Conservation (phyloP, 2,113 vertebrate genomes). For the Mesembrinibis cayennensis region DNA sequence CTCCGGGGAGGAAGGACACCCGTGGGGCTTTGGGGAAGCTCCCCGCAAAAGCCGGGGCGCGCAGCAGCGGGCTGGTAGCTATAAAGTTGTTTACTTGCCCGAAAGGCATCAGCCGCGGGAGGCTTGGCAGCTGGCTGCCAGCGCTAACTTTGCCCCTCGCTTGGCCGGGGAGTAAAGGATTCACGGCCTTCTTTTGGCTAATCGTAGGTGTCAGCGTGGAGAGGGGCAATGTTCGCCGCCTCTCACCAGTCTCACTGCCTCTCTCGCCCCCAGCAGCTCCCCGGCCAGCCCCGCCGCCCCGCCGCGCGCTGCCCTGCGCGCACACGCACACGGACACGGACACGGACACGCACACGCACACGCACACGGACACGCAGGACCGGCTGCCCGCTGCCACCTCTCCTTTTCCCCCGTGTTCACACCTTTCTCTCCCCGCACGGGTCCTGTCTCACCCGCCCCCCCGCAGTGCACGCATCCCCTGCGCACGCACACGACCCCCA, state of each 20-base stretch:
- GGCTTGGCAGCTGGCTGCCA: conserved; percentile 28
- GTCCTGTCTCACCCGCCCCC: not conserved
- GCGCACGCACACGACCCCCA: accelerated
- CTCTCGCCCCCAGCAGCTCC: not conserved
- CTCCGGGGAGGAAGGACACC: not conserved
- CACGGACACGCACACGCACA: accelerated
- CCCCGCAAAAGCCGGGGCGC: not conserved
- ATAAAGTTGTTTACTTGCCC: conserved; percentile 30
- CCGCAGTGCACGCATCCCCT: not conserved
- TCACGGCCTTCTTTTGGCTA: conserved; percentile 56
- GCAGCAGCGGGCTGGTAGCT: not conserved
- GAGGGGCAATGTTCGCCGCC: conserved; percentile 55
- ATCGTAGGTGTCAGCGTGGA: conserved; percentile 70
- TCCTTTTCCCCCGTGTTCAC: not conserved
- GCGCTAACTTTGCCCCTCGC: conserved; percentile 19
- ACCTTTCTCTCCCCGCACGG: not conserved
- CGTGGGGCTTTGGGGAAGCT: not conserved
- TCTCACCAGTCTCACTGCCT: conserved; percentile 35
- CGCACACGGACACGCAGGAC: not conserved
- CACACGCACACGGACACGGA: too few species aligned
- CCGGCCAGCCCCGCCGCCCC: not conserved
- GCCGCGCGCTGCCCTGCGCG: accelerated
- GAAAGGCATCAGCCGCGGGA: conserved; percentile 16
- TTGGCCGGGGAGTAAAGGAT: conserved; percentile 55
- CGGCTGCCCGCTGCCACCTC: not conserved